Base-by-base conservation (phyloP, 2,888 invertebrate species). In the Argyresthia goedartella region DNA sequence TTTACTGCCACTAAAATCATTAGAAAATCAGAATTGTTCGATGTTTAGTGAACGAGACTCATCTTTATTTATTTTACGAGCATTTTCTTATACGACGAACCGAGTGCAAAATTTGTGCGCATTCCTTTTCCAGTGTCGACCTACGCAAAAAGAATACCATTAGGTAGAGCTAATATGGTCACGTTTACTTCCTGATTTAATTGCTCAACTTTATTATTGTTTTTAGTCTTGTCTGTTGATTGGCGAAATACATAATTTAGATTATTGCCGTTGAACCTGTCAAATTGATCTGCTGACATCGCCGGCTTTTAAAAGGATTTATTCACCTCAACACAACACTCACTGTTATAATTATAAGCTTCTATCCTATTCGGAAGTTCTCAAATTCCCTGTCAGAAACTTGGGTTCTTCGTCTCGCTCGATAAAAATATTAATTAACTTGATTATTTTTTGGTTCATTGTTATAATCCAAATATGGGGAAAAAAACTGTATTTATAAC, bases 121-220 rank as follows among this genome's bases (percentile, higher is more conserved):
- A 67, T 70, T 67, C 71, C 67, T 65, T 71, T 69, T 73, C 64
- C 64, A 63, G 66, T 66, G 57, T 60, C 67, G 60, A 64, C 73
- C 76, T 68, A 78, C 77, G 71, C 69, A 64, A 63, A 65, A 66
- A 64, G 56, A 63, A 61, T 64, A 68, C 61, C 62, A 63, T 55
- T 57, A 53, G 54, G 56, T 55, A 13, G 16, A 53, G 51, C 57
- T 56, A 59, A 60, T 60, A 62, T 59, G 61, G 58, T 58, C 55
- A 53, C 56, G 54, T 52, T 59, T 60, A 57, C 54, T 52, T 50
- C 49, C 54, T 49, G 49, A 51, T 54, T 58, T 54, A 55, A 55
- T 54, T 49, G 50, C 47, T 46, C 44, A 51, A 46, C 49, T 44
- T 25, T 39, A 14, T 25, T 51, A 39, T 51, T 46, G 2, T 13